These are phyloP conservation scores for Tapera naevia DNA, from an alignment of 2,797 vertebrate genomes.

Conservation along the genomic window DNA sequence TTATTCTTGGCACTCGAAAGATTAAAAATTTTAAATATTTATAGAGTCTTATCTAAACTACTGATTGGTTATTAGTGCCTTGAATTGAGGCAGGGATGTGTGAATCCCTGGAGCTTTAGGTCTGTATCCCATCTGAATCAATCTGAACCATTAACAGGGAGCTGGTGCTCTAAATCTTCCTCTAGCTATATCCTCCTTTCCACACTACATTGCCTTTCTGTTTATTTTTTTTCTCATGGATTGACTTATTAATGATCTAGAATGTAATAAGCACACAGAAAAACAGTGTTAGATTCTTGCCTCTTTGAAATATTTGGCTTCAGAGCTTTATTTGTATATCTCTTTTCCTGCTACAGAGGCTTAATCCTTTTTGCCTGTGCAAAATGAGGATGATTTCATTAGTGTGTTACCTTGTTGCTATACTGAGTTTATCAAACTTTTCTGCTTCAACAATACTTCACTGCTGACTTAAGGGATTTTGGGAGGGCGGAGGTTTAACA, in stretches of 20 bases:
- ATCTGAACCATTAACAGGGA: slow-evolving; percentile 43
- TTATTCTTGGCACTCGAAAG: slow-evolving; percentile 34
- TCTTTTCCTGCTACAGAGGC: background rate
- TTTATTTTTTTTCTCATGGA: background rate
- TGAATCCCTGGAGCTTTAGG: slow-evolving; percentile 68
- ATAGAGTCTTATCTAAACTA: slow-evolving; percentile 73
- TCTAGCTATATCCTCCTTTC: background rate
- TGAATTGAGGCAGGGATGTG: slow-evolving; percentile 59
- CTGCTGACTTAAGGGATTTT: background rate
- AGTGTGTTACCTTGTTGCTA: background rate
- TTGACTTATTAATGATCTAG: background rate
- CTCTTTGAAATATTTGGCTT: background rate
- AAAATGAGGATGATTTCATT: slow-evolving; percentile 32
- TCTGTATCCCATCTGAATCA: slow-evolving; percentile 38
- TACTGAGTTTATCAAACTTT: background rate
- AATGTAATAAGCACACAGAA: background rate
- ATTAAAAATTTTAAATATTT: slow-evolving; percentile 75
- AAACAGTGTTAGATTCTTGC: background rate
- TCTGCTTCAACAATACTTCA: slow-evolving; percentile 40
- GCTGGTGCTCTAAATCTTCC: background rate
- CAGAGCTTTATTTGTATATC: background rate
- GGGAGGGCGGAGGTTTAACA: background rate
- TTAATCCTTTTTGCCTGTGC: background rate
- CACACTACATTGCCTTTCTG: background rate
- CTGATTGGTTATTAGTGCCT: slow-evolving; percentile 72